Evolutionary conservation across 1,140 invertebrate genomes (phyloP).

Genomic region (Choristoneura fumiferana): DNA sequence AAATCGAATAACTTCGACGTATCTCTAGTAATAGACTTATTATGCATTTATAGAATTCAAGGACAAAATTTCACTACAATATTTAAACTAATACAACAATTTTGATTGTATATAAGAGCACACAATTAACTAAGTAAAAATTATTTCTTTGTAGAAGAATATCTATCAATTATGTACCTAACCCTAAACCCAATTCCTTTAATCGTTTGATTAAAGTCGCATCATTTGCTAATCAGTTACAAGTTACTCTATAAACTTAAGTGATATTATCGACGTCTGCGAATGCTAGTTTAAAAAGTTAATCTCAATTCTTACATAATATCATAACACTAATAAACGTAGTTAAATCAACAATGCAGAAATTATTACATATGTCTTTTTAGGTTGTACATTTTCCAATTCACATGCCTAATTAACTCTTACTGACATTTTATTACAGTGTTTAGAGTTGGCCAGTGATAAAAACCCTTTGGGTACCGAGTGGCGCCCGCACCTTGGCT

Average conservation of each 20-base stretch:
- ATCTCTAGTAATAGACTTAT: constrained; percentile 50
- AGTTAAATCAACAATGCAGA: too few species aligned
- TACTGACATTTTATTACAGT: too few species aligned
- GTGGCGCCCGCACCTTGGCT: too few species aligned
- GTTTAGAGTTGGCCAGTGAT: too few species aligned
- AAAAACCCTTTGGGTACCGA: too few species aligned
- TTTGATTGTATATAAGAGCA: constrained; percentile 50
- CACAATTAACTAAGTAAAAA: constrained; percentile 48
- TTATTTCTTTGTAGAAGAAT: constrained; percentile 50
- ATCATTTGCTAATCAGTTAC: not conserved
- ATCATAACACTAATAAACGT: too few species aligned
- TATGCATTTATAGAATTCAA: constrained; percentile 37
- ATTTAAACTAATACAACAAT: constrained; percentile 65
- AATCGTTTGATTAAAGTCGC: constrained; percentile 11
- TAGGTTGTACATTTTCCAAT: too few species aligned
- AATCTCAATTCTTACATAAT: too few species aligned
- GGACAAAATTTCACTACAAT: constrained; percentile 67
- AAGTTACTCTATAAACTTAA: not conserved
- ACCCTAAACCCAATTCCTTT: constrained; percentile 24
- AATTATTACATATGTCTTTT: too few species aligned
- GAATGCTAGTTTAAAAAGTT: too few species aligned
- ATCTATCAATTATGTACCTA: constrained; percentile 43
- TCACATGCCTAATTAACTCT: too few species aligned
- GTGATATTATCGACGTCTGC: too few species aligned
- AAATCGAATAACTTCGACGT: constrained; percentile 11